Evolutionary conservation across 2,888 invertebrate genomes (phyloP), one percentile per base, ranked within the genome.

Genomic region (Andricus quercusramuli): DNA sequence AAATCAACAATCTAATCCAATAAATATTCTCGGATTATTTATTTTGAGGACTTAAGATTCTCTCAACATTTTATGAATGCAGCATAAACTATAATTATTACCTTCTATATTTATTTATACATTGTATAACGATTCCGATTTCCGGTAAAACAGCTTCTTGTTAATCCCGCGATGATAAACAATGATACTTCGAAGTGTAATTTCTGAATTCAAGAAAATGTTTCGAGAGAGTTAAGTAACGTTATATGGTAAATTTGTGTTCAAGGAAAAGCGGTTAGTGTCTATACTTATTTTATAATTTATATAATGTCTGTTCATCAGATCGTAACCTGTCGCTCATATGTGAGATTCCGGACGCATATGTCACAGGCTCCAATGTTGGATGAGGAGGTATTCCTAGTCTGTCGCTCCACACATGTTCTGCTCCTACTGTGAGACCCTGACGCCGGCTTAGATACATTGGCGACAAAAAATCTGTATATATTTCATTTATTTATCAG

Each of bases 271-370:
- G 25, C 4, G 25, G 5, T 15, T 15, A 22, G 15, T 62, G 15
- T 25, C 62, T 25, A 62, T 25, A 62, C 22, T 11, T 22, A 62
- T 62, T 62, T 13, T 62, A 25, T 62, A 62, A 13, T 25, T 65
- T 25, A 65, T 65, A 65, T 65, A 25, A 51, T 37, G 32, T 66
- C 37, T 66, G 20, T 70, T 47, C 29, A 70, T 78, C 64, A 74
- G 62, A 79, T 81, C 80, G 85, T 86, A 86, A 85, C 85, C 85
- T 87, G 86, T 87, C 87, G 87, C 86, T 86, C 88, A 87, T 86
- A 87, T 87, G 86, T 86, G 86, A 87, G 86, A 88, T 85, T 85
- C 85, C 78, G 83, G 85, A 86, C 85, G 87, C 85, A 81, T 82
- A 83, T 83, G 85, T 86, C 86, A 82, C 87, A 88, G 88, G 88